Percentiles rank a stretch among this genome's conserved stretches.
Conservation (phyloP, 2,113 vertebrate genomes). For the Chaetops frenatus region DNA sequence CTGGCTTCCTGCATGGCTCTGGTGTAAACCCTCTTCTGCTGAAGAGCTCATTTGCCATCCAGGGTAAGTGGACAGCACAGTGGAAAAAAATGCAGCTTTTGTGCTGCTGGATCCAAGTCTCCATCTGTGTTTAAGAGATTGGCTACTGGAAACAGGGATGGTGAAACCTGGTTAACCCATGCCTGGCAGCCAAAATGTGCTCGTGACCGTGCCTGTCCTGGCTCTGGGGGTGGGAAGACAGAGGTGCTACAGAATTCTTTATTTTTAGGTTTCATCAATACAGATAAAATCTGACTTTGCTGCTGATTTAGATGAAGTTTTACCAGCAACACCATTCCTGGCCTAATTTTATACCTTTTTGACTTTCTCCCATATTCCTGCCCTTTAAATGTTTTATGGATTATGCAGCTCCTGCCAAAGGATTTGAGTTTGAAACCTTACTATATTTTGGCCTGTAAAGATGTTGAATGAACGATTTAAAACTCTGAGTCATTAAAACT, state of each 20-base stretch:
- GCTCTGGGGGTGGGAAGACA: not conserved
- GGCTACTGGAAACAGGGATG: not conserved
- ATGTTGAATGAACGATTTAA: constrained; percentile 36
- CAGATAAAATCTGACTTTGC: not conserved
- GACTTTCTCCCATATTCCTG: not conserved
- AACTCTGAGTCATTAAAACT: constrained; percentile 44
- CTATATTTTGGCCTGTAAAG: not conserved
- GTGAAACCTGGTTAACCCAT: not conserved
- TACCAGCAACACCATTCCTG: not conserved
- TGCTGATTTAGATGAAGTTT: not conserved
- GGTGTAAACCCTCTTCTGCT: not conserved
- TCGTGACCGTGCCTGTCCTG: not conserved
- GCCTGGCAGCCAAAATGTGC: not conserved
- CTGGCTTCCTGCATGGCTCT: not conserved
- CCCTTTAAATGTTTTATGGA: constrained; percentile 23
- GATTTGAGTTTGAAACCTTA: not conserved
- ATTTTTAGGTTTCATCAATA: not conserved
- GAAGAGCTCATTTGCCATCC: not conserved
- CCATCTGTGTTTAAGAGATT: not conserved
- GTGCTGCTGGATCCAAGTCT: not conserved
- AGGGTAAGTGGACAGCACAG: not conserved
- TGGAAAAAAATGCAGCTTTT: not conserved
- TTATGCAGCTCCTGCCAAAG: constrained; percentile 12
- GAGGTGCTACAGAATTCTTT: not conserved
- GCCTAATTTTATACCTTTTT: not conserved